Conservation (phyloP, 2,113 vertebrate genomes). For the Mus spicilegus region DNA sequence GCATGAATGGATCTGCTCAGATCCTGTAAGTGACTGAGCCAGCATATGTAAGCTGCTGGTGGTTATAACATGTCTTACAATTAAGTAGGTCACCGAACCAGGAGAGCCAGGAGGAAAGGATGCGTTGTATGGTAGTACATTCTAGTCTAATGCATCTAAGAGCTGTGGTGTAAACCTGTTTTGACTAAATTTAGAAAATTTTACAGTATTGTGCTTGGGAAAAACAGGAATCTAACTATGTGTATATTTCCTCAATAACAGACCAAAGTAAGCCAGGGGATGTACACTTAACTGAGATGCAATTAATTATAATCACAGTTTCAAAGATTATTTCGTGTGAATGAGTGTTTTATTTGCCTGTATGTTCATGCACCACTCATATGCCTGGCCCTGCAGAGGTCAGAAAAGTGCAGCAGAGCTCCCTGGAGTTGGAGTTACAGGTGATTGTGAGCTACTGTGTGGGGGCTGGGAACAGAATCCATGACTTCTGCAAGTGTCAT, state of each 20-base stretch:
- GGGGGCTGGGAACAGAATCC: background rate
- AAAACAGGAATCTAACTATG: background rate
- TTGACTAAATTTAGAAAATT: constrained; percentile 33
- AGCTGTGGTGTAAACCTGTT: constrained; percentile 24
- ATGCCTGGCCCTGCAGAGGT: background rate
- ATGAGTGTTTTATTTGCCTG: background rate
- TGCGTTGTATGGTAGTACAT: background rate
- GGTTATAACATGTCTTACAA: background rate
- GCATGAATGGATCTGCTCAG: background rate
- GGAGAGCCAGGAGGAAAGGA: background rate
- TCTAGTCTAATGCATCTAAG: background rate
- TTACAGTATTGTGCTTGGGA: background rate
- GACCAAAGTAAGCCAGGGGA: background rate
- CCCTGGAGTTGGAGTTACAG: background rate
- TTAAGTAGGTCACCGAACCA: background rate
- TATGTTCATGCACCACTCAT: background rate
- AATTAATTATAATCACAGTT: background rate
- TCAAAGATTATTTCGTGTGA: background rate
- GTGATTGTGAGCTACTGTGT: no score
- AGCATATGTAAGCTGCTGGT: constrained; percentile 1
- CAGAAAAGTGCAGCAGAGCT: background rate
- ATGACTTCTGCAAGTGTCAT: background rate
- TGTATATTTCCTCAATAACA: background rate
- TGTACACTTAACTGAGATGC: background rate
- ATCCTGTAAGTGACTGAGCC: constrained; percentile 9